Evolutionary conservation across 2,113 vertebrate species (phyloP).

Genomic region (Danionella cerebrum): DNA sequence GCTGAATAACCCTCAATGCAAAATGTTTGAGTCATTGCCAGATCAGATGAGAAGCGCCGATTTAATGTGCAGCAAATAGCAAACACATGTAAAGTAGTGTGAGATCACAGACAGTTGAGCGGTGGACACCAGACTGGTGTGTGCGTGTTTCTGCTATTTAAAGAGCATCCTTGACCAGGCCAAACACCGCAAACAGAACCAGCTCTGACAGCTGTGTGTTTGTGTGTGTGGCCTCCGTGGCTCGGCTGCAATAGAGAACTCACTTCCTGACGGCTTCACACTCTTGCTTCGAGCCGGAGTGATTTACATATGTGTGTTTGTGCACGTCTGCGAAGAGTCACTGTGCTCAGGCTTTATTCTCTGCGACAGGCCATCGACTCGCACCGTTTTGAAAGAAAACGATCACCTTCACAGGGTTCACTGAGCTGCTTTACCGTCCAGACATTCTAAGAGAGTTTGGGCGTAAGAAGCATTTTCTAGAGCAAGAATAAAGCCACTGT

Average conservation of each 20-base stretch:
- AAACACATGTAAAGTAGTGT: slow-evolving; percentile 50
- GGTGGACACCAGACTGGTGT: slow-evolving; percentile 48
- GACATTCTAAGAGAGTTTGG: not conserved
- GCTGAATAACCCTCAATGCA: too few relatives aligned
- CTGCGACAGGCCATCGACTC: not conserved
- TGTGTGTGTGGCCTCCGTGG: slow-evolving; percentile 8
- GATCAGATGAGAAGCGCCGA: too few relatives aligned
- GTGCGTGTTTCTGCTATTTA: slow-evolving; percentile 61
- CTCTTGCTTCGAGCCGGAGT: not conserved
- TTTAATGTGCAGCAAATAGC: slow-evolving; percentile 37
- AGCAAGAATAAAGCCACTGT: too few relatives aligned
- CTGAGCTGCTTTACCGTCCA: not conserved
- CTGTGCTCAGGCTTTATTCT: not conserved
- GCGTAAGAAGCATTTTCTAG: too few relatives aligned
- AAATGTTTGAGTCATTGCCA: too few relatives aligned
- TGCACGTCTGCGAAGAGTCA: slow-evolving; percentile 4
- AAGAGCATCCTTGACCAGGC: slow-evolving; percentile 56
- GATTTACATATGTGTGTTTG: not conserved
- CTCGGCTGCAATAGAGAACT: not conserved
- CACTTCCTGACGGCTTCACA: not conserved
- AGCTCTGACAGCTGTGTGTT: slow-evolving; percentile 23
- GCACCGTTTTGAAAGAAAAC: not conserved
- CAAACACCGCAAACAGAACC: too few relatives aligned
- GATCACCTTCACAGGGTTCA: not conserved
- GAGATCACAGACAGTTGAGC: slow-evolving; percentile 47